A percentile compares a stretch with the other conserved stretches of the same genome.
phyloP scores from a whole-genome alignment of 2,113 vertebrate genomes.

The Forbesichthys agassizii region DNA sequence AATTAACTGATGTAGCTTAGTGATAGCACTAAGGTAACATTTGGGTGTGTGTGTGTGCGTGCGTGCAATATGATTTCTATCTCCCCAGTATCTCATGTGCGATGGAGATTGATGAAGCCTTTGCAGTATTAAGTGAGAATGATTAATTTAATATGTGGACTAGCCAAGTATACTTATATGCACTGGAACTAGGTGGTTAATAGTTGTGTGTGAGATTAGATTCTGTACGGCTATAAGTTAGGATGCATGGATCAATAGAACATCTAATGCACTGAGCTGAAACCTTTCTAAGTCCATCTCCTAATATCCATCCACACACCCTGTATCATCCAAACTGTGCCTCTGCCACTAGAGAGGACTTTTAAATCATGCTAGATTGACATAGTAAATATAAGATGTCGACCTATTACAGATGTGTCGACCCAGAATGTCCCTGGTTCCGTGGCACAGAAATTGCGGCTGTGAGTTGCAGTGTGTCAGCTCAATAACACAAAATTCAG shows the following conservation, averaged over 20 bases:
- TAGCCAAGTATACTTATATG: conserved; percentile 40
- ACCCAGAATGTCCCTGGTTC: too few species aligned
- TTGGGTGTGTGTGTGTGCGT: neutral
- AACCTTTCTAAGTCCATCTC: conserved; percentile 14
- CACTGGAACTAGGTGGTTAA: conserved; percentile 36
- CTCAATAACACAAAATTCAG: too few species aligned
- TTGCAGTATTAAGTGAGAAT: conserved; percentile 23
- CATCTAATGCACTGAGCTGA: conserved; percentile 52
- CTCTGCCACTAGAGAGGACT: neutral
- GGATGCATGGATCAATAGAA: conserved; percentile 60
- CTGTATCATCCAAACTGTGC: conserved; percentile 23
- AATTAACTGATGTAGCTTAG: conserved; percentile 64
- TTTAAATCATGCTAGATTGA: neutral
- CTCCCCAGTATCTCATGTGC: conserved; percentile 21
- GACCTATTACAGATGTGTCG: too few species aligned
- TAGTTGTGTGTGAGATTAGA: conserved; percentile 39
- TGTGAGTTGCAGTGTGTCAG: too few species aligned
- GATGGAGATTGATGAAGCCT: conserved; percentile 27
- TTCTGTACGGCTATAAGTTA: conserved; percentile 47
- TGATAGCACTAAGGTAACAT: conserved; percentile 53
- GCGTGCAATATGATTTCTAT: conserved; percentile 24
- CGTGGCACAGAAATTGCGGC: too few species aligned
- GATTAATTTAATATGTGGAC: conserved; percentile 28
- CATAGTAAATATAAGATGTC: conserved; percentile 7
- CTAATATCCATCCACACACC: conserved; percentile 33